These are phyloP conservation scores for Heliconius nattereri DNA, from an alignment of 1,140 invertebrate genomes.

Conservation along the genomic window DNA sequence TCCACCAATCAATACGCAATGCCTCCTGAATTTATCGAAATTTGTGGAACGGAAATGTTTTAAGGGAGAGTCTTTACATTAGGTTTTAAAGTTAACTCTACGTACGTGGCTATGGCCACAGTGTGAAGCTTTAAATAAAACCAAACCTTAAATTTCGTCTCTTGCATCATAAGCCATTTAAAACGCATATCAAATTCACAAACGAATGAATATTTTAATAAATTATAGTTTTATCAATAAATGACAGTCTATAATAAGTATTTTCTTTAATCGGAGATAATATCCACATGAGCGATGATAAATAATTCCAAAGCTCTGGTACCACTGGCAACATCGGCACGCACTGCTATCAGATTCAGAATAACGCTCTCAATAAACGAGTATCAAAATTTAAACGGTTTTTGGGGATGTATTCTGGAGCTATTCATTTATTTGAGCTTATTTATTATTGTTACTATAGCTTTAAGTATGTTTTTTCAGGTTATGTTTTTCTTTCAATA, in stretches of 20 bases:
- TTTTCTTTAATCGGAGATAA: constrained; percentile 24
- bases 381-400: constrained; percentile 38
- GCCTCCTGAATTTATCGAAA: no score
- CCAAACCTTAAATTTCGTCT: background rate
- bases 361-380: constrained; percentile 31
- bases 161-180: background rate
- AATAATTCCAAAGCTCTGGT: constrained; percentile 25
- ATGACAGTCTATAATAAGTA: constrained; percentile 4
- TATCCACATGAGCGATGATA: constrained; percentile 24
- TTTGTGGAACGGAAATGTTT: no score
- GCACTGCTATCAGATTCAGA: constrained; percentile 27
- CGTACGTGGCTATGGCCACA: no score
- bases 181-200: background rate
- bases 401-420: constrained; percentile 23
- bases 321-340: constrained; percentile 21
- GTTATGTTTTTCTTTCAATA: no score
- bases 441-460: background rate
- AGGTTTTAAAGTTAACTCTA: no score
- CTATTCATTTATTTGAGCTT: background rate
- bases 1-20: no score
- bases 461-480: no score
- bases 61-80: no score
- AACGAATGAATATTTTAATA: background rate
- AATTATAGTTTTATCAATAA: background rate
- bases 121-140: background rate